Base-by-base conservation (phyloP, 2,797 vertebrate species). In the Nannoperca obscura region DNA sequence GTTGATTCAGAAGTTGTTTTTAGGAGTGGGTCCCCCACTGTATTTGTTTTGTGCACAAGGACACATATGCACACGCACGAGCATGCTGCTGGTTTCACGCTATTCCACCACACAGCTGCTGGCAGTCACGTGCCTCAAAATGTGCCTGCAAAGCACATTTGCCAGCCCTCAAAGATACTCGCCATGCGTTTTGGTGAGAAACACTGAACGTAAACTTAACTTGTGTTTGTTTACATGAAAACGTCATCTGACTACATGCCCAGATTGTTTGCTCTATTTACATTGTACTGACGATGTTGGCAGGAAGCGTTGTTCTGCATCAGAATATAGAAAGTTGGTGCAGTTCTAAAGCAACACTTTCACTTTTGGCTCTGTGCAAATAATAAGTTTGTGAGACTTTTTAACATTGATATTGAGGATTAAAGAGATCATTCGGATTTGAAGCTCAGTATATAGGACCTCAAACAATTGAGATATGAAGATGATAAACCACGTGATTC, bases 401-500 rank as follows among this genome's bases (percentile, higher is more conserved):
- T 32, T 42, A 15, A 78, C n/a, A 74, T 50, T 49, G 38, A 62
- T 75, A 52, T 32, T 53, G 50, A 68, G 38, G 46, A 63, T 74
- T 69, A 52, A 68, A 74, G 47, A 67, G 58, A 65, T 60, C 0
- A 15, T 12, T 59, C 50, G 61, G 14, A 49, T 62, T 40, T 74
- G 32, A 14, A 34, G 34, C 20, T 54, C 19, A 15, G 15, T 19
- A 44, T 20, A 58, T 54, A 6, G 30, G 7, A 3, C 2, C 38
- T 54, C 14, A 53, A 50, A 36, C 22, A n/a, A 42, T 5, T 9
- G 3, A 71, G n/a, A 67, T 22, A n/a, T n/a, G n/a, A n/a, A n/a
- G n/a, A n/a, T n/a, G n/a, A n/a, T n/a, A n/a, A n/a, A n/a, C n/a
- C n/a, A n/a, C n/a, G n/a, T n/a, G n/a, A n/a, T n/a, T n/a, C n/a